Evolutionary conservation across 2,888 invertebrate species (phyloP).

Genomic region (Nezara viridula): DNA sequence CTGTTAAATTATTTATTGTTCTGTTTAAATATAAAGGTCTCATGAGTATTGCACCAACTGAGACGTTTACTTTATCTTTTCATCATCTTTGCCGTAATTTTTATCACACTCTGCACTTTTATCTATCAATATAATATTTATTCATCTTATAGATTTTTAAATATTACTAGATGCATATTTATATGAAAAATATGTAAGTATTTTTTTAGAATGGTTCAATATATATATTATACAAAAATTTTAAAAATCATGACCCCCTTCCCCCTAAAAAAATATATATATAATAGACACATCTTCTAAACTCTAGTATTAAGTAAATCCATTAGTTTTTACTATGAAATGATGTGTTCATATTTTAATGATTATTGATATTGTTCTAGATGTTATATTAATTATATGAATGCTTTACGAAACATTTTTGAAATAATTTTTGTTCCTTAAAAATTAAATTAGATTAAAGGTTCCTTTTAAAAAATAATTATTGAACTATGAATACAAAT

Average conservation of each 20-base stretch:
- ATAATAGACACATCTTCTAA: constrained; percentile 42
- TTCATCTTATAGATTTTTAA: constrained; percentile 39
- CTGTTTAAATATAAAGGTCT: constrained; percentile 48
- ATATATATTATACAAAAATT: constrained; percentile 47
- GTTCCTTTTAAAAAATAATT: neutral
- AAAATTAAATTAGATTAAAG: neutral
- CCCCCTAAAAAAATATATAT: neutral
- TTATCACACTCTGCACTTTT: constrained; percentile 29
- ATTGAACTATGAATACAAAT: neutral
- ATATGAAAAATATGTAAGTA: constrained; percentile 45
- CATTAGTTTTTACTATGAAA: constrained; percentile 23
- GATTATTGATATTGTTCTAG: neutral
- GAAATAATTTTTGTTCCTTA: neutral
- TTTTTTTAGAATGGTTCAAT: constrained; percentile 45
- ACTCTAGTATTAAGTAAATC: constrained; percentile 32
- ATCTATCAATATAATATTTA: constrained; percentile 39
- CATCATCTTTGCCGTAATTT: constrained; percentile 29
- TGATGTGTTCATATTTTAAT: constrained; percentile 48
- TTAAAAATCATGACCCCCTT: neutral
- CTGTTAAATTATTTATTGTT: constrained; percentile 53
- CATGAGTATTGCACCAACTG: constrained; percentile 56
- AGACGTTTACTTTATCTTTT: constrained; percentile 49
- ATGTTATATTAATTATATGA: neutral
- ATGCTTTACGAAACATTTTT: neutral
- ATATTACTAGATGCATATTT: constrained; percentile 30